These are phyloP conservation scores for Hylomyscus alleni DNA, from an alignment of 2,797 vertebrate genomes.

Conservation along the genomic window DNA sequence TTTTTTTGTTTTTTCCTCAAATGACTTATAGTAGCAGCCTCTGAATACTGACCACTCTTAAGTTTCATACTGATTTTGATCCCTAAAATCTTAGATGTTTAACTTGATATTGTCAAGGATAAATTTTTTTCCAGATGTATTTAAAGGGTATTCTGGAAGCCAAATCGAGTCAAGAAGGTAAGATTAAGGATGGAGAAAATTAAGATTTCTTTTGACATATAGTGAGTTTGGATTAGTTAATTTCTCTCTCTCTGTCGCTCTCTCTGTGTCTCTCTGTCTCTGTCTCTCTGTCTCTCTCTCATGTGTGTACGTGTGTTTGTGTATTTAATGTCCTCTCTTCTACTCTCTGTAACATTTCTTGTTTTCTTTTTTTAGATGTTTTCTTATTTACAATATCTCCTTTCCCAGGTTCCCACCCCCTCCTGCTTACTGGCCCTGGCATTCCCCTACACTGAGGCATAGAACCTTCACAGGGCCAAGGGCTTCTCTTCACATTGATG, in stretches of 20 bases:
- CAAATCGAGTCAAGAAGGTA: background rate
- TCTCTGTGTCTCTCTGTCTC: background rate
- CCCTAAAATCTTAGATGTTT: constrained; percentile 7
- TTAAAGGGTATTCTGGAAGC: background rate
- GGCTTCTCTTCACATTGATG: too few relatives aligned
- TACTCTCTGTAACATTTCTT: background rate
- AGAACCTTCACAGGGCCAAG: too few relatives aligned
- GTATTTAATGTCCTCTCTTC: background rate
- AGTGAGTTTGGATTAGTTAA: background rate
- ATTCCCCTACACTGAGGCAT: too few relatives aligned
- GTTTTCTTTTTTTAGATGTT: too few relatives aligned
- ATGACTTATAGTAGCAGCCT: background rate
- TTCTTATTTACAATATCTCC: too few relatives aligned
- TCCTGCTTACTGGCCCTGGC: too few relatives aligned
- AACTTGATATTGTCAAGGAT: background rate
- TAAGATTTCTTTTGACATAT: background rate
- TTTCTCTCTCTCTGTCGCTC: background rate
- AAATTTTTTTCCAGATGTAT: background rate
- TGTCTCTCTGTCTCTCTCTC: background rate
- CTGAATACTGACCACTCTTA: background rate
- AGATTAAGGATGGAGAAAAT: background rate
- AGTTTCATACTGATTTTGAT: background rate
- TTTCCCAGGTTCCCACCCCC: too few relatives aligned
- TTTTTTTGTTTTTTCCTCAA: background rate
- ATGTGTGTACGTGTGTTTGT: too few relatives aligned